Evolutionary conservation across 1,140 invertebrate species (phyloP), one percentile per base, ranked within the genome.

Genomic region (Musca vetustissima): DNA sequence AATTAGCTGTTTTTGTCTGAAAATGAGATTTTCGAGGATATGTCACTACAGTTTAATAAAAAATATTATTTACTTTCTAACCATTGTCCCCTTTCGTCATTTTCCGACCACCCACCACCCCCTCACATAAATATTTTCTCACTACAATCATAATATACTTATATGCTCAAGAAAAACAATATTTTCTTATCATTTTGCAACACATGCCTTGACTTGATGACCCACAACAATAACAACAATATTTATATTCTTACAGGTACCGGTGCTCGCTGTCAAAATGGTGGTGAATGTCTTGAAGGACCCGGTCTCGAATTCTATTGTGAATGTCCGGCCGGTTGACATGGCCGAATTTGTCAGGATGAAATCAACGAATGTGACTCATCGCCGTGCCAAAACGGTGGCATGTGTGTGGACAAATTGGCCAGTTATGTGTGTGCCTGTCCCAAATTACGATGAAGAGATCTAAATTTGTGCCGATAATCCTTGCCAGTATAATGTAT

Each of bases 371-470:
- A 96, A 81, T 96, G 94, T 74, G 83, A 87, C 70, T 89, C 88
- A 4, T 88, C 88, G 24, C 91, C 92, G 1, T 96, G 94, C 81
- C 87, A 89, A 74, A 95, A 96, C 80, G 93, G 93, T 9, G 94
- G 90, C 11, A 84, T 93, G 53, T 96, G 94, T 76, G 88, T 94
- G 19, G 93, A 90, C 89, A 77, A 91, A 93, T 75, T 97, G 95
- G n/a, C n/a, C n/a, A n/a, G n/a, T n/a, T n/a, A n/a, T n/a, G n/a
- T n/a, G n/a, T n/a, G n/a, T n/a, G n/a, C n/a, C n/a, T n/a, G n/a
- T n/a, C n/a, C n/a, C n/a, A n/a, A n/a, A n/a, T n/a, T n/a, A n/a
- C 77, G 93, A 94, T 77, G 88, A 90, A 67, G 82, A 87, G 69
- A 87, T 95, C 64, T 86, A 91, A 66, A 88, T 91, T 48, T 95